Conservation (phyloP, 2,888 invertebrate species). For the Drosophila neotestacea region DNA sequence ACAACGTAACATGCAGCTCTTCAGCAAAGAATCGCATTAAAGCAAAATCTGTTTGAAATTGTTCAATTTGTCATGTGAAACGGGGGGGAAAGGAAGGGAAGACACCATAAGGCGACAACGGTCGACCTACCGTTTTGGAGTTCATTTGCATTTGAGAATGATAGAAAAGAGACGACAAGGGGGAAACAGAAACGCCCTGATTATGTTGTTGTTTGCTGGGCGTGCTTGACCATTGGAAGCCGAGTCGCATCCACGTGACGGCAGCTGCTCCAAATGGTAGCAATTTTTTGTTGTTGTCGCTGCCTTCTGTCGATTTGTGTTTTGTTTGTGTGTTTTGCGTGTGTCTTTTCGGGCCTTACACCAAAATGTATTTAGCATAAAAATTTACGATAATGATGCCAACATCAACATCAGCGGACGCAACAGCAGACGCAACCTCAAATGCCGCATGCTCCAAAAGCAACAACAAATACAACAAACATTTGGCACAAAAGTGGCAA, state of each 20-base stretch:
- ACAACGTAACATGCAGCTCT: slow-evolving; percentile 30
- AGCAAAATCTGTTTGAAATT: slow-evolving; percentile 57
- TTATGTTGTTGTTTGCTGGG: slow-evolving; percentile 55
- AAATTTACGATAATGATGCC: slow-evolving; percentile 83
- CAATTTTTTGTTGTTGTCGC: slow-evolving; percentile 32
- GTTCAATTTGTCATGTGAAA: slow-evolving; percentile 64
- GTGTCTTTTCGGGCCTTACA: slow-evolving; percentile 63
- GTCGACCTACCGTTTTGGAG: slow-evolving; percentile 41
- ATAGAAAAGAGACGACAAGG: too few species aligned
- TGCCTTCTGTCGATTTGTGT: slow-evolving; percentile 29
- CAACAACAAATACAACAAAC: slow-evolving; percentile 42
- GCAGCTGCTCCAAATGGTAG: slow-evolving; percentile 72
- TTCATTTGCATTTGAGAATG: slow-evolving; percentile 65
- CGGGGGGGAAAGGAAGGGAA: background rate
- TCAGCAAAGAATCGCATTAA: slow-evolving; percentile 26
- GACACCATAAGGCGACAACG: slow-evolving; percentile 37
- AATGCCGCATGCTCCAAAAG: slow-evolving; percentile 57
- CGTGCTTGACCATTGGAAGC: slow-evolving; percentile 55
- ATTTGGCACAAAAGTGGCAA: slow-evolving; percentile 24
- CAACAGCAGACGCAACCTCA: slow-evolving; percentile 46
- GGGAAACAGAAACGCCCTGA: slow-evolving; percentile 38
- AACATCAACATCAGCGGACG: slow-evolving; percentile 38
- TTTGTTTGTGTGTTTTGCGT: slow-evolving; percentile 23
- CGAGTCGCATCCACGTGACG: slow-evolving; percentile 48
- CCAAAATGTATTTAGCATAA: slow-evolving; percentile 83